Base-by-base conservation (phyloP, 2,113 vertebrate genomes). In the Tragelaphus buxtoni region DNA sequence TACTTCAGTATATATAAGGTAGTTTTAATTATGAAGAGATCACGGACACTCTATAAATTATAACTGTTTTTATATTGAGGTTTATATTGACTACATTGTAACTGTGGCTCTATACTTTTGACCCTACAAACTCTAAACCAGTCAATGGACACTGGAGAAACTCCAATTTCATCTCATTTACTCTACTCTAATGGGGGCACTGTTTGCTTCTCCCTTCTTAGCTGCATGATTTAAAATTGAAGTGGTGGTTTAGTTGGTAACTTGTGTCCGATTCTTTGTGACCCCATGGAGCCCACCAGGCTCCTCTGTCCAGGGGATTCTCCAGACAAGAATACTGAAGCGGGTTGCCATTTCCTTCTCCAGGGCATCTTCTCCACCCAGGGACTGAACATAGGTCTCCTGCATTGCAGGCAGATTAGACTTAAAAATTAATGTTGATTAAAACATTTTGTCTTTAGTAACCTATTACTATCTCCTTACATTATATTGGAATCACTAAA, bases 1-100 rank as follows among this genome's bases (percentile, higher is more conserved):
- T 53, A 47, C 76, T 92, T 91, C 93, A 89, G 9, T 65, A 97
- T 88, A 51, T 14, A 26, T 80, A 84, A 85, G 18, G 22, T 45
- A 30, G 28, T 51, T 96, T 80, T 96, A 91, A 90, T 87, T 77
- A 91, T 39, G 60, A 89, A 90, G 63, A 77, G 42, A 91, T 39
- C 55, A 51, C 39, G 26, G 45, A 0, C 20, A 63, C 32, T 49
- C 5, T 47, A 5, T 18, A 86, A 0, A 12, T 42, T 47, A 5
- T 16, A 86, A 0, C 18, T 42, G 10, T n/a, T 88, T 79, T 39
- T 95, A 65, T 92, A 56, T 1, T 85, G 72, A 76, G 20, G 4
- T 56, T 91, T 35, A 49, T 13, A 22, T 5, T 89, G 42, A 91
- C 45, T 45, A 95, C 12, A 32, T 32, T 77, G 69, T 72, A 84